Percentiles rank a stretch among this genome's conserved stretches.
Evolutionary conservation across 2,797 vertebrate species (phyloP).

Genomic region (Scolopax bukidnonensis): DNA sequence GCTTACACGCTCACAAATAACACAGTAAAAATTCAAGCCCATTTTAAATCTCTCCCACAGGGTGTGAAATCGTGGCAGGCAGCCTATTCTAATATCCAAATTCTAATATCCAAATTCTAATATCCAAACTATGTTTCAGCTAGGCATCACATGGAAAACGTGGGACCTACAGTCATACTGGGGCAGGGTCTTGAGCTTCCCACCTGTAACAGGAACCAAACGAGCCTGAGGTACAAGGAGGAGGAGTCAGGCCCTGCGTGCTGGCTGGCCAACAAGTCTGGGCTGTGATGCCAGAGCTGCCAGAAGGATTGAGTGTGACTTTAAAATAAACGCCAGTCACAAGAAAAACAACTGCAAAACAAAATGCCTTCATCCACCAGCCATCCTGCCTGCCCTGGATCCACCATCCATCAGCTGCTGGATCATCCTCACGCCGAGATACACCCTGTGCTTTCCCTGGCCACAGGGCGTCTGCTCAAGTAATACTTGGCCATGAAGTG

Average conservation of each 20-base stretch:
- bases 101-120: neutral
- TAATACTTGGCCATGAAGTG: neutral
- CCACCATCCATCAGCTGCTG: neutral
- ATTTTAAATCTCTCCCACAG: neutral
- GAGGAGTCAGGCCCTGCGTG: rapidly evolving
- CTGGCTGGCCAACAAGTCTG: neutral
- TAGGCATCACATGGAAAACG: neutral
- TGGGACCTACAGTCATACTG: neutral
- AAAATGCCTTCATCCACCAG: neutral
- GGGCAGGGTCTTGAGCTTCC: neutral
- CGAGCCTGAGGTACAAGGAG: rapidly evolving
- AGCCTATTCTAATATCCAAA: neutral
- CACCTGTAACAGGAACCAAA: neutral
- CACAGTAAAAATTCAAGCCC: neutral
- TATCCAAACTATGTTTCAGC: neutral
- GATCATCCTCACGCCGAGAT: rapidly evolving
- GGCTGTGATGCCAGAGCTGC: neutral
- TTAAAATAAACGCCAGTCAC: neutral
- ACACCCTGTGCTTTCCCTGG: neutral
- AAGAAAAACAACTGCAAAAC: slow-evolving; percentile 5
- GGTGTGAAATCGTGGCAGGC: neutral
- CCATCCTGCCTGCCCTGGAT: neutral
- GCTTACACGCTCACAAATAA: neutral
- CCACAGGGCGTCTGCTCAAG: neutral
- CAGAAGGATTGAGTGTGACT: neutral